A percentile compares a stretch with the other conserved stretches of the same genome.
These are phyloP conservation scores for Melipona bicolor DNA, from an alignment of 2,888 invertebrate genomes.

Conservation along the genomic window DNA sequence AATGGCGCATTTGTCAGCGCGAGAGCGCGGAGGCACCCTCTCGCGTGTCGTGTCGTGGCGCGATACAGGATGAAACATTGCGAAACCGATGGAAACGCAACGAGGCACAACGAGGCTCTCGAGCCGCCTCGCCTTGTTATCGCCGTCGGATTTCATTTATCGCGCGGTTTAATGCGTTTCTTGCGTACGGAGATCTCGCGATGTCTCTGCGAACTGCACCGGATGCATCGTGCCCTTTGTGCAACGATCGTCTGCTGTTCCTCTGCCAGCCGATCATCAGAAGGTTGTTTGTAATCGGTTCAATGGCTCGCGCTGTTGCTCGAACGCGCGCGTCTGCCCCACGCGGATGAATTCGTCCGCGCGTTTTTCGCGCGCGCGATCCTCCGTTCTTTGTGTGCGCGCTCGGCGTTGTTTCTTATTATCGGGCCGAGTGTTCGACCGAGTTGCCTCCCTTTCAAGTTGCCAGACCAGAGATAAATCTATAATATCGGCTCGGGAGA, in stretches of 20 bases:
- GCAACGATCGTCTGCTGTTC: conserved; percentile 28
- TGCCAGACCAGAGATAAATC: neutral
- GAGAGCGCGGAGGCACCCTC: neutral
- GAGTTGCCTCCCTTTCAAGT: neutral
- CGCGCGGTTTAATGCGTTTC: conserved; percentile 65
- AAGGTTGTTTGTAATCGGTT: conserved; percentile 42
- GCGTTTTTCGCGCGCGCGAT: conserved; percentile 14
- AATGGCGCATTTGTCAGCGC: conserved; percentile 25
- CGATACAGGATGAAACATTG: neutral
- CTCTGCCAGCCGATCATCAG: conserved; percentile 36
- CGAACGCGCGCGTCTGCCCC: neutral
- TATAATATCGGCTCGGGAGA: neutral
- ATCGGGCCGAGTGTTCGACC: neutral
- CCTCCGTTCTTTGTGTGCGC: conserved; percentile 5
- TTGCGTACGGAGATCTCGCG: conserved; percentile 39
- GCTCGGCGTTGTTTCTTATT: neutral
- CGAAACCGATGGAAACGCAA: neutral
- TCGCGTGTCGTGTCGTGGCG: conserved; percentile 1
- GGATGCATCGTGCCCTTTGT: conserved; percentile 47
- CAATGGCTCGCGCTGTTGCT: conserved; percentile 41
- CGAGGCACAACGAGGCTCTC: neutral
- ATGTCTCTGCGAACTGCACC: conserved; percentile 14
- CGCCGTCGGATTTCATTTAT: conserved; percentile 52
- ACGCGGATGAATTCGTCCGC: conserved; percentile 29
- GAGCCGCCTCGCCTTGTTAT: neutral